These are phyloP conservation scores for Microtus pennsylvanicus DNA, from an alignment of 2,113 vertebrate genomes.

Conservation along the genomic window DNA sequence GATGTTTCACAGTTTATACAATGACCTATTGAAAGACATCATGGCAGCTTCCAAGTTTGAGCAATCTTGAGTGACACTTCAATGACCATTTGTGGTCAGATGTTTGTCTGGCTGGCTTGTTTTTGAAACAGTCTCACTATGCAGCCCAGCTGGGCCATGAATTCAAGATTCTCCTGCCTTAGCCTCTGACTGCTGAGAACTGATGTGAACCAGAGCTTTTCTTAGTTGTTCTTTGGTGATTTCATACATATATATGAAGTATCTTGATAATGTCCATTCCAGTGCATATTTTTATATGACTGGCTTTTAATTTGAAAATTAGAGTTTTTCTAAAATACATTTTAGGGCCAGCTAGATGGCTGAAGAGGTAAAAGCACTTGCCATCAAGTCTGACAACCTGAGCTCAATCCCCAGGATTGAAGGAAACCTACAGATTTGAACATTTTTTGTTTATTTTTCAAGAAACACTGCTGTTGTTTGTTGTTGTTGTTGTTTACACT, in stretches of 20 bases:
- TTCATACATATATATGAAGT: neutral
- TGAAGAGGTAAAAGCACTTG: neutral
- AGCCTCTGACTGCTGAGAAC: neutral
- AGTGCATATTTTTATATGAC: neutral
- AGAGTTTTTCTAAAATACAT: neutral
- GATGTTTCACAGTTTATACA: neutral
- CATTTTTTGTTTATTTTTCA: neutral
- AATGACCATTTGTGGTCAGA: neutral
- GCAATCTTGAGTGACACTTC: neutral
- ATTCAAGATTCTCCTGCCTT: neutral
- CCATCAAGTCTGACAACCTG: neutral
- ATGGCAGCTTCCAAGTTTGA: neutral
- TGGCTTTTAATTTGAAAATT: neutral
- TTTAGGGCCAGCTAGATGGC: neutral
- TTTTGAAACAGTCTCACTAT: neutral
- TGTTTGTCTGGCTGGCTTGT: neutral
- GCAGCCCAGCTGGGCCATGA: neutral
- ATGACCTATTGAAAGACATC: neutral
- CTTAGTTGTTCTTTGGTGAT: neutral
- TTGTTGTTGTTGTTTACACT: too few species aligned
- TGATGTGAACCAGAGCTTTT: neutral
- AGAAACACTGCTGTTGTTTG: too few species aligned
- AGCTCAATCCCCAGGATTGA: neutral
- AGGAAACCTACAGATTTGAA: neutral
- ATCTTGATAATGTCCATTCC: neutral